phyloP scores from a whole-genome alignment of 2,888 invertebrate species.

The Temnothorax unifasciatus region DNA sequence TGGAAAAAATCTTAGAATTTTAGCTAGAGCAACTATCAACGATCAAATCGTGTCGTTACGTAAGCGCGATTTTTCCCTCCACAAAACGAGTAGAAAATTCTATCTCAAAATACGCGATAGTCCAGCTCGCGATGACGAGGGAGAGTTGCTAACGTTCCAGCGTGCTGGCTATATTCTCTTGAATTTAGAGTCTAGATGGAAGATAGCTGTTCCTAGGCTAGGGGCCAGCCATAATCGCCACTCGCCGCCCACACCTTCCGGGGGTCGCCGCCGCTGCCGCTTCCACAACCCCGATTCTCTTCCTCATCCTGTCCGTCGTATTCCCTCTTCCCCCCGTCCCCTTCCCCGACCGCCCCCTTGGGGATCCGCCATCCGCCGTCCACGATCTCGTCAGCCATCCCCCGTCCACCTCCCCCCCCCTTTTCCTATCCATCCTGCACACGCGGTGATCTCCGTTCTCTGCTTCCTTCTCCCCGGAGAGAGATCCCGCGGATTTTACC shows the following conservation, averaged over 20 bases:
- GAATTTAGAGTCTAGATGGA: conserved; percentile 72
- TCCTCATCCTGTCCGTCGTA: conserved; percentile 32
- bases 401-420: not conserved
- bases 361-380: conserved; percentile 72
- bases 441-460: conserved; percentile 44
- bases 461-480: conserved; percentile 47
- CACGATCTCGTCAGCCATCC: conserved; percentile 72
- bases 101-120: conserved; percentile 45
- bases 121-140: conserved; percentile 33
- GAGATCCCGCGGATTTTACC: conserved; percentile 71
- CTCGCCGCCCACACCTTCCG: conserved; percentile 64
- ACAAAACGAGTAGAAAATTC: not conserved
- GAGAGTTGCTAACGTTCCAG: conserved; percentile 53
- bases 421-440: conserved; percentile 22
- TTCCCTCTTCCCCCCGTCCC: conserved; percentile 26
- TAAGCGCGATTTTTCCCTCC: not conserved
- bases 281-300: conserved; percentile 30
- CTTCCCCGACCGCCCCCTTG: conserved; percentile 41
- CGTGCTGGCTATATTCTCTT: conserved; percentile 54
- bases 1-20: not conserved
- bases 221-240: conserved; percentile 73
- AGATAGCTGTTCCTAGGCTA: conserved; percentile 75
- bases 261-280: conserved; percentile 18
- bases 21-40: not conserved
- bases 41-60: not conserved